phyloP scores from a whole-genome alignment of 2,797 vertebrate genomes.

The Eremophila alpestris region DNA sequence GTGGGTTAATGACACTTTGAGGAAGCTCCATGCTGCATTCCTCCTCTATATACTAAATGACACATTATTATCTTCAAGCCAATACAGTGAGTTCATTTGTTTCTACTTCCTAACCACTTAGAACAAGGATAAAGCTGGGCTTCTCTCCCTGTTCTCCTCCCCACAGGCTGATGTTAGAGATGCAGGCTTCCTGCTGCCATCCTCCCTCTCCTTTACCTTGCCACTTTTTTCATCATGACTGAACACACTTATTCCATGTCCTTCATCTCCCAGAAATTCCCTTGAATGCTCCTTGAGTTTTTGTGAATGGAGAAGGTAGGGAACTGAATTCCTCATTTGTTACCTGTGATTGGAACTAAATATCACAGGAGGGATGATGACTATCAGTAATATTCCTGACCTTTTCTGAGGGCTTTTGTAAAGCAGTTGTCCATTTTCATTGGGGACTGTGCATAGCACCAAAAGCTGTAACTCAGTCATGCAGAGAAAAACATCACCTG shows the following conservation, averaged over 20 bases:
- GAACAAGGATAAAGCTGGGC: not conserved
- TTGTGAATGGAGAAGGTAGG: not conserved
- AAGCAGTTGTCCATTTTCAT: not conserved
- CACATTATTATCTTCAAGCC: not conserved
- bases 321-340: not conserved
- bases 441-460: not conserved
- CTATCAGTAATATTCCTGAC: not conserved
- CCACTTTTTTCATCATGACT: not conserved
- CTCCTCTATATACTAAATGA: not conserved
- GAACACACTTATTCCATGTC: not conserved
- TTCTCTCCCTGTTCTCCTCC: not conserved
- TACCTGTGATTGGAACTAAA: not conserved
- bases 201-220: not conserved
- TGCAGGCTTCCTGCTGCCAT: not conserved
- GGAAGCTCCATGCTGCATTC: not conserved
- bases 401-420: not conserved
- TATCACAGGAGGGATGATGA: not conserved
- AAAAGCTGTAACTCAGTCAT: not conserved
- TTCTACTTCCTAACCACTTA: not conserved
- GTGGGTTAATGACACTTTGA: not conserved
- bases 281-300: not conserved
- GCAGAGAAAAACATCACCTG: not conserved
- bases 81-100: not conserved
- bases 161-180: not conserved
- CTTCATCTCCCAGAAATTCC: not conserved